A percentile compares a stretch with the other conserved stretches of the same genome.
These are phyloP conservation scores for Hylia prasina DNA, from an alignment of 2,113 vertebrate species.

Conservation along the genomic window DNA sequence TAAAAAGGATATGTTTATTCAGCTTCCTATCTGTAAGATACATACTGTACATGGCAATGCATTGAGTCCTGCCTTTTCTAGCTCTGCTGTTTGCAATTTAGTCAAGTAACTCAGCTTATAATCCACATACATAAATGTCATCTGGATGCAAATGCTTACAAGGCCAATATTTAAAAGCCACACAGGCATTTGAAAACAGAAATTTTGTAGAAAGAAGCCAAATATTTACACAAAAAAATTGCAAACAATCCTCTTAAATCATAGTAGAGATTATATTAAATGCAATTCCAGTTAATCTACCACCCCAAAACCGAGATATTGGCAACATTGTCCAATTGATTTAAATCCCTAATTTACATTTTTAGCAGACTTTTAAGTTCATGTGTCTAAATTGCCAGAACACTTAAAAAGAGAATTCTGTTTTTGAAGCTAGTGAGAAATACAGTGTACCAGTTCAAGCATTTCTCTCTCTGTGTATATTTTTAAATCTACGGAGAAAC, in stretches of 20 bases:
- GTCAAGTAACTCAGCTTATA: not conserved
- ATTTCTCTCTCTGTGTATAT: not conserved
- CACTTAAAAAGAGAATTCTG: not conserved
- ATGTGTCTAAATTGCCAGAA: not conserved
- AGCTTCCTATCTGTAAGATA: not conserved
- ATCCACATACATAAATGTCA: not conserved
- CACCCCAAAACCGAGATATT: not conserved
- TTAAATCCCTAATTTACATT: not conserved
- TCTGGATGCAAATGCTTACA: not conserved
- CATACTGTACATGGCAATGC: not conserved
- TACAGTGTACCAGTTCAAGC: not conserved
- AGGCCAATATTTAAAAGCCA: not conserved
- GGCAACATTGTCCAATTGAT: not conserved
- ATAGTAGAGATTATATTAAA: not conserved
- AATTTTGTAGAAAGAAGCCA: not conserved
- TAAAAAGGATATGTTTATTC: not conserved
- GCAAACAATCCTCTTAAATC: not conserved
- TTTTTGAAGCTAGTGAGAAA: not conserved
- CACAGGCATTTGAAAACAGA: not conserved
- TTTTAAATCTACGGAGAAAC: not conserved
- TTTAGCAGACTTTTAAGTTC: not conserved
- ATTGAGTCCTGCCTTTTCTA: not conserved
- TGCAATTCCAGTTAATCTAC: not conserved
- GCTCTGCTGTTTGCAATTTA: not conserved
- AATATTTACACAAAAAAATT: not conserved